Percentiles rank a stretch among this genome's conserved stretches.
phyloP scores from a whole-genome alignment of 2,113 vertebrate genomes.

The Fulica atra region DNA sequence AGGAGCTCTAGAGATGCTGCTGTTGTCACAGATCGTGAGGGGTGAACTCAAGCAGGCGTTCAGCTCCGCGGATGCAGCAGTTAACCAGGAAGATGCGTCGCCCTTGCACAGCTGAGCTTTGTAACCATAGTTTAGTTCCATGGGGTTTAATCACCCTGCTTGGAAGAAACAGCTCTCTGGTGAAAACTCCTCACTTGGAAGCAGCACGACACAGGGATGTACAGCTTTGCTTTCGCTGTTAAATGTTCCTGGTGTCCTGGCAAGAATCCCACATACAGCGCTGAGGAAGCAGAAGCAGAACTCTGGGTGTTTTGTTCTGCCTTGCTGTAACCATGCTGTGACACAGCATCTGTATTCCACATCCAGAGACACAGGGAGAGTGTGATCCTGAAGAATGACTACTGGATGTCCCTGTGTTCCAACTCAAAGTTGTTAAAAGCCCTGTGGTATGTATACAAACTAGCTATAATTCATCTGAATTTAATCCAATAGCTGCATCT shows the following conservation, averaged over 20 bases:
- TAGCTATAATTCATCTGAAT: not conserved
- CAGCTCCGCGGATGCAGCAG: not conserved
- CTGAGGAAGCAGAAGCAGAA: slow-evolving; percentile 26
- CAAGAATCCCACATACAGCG: not conserved
- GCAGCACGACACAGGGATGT: not conserved
- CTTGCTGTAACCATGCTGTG: not conserved
- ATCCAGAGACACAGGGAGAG: not conserved
- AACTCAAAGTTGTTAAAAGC: not conserved
- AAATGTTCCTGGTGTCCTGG: not conserved
- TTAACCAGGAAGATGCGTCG: not conserved
- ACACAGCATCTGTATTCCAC: not conserved
- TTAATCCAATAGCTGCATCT: not conserved
- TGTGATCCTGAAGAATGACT: not conserved
- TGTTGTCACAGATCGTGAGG: fast-evolving
- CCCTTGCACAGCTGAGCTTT: not conserved
- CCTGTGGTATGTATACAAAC: not conserved
- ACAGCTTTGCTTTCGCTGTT: not conserved
- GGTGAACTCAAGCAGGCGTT: not conserved
- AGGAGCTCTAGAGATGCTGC: not conserved
- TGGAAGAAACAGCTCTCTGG: not conserved
- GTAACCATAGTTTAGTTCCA: not conserved
- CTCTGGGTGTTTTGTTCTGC: slow-evolving; percentile 17
- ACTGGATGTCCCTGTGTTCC: not conserved
- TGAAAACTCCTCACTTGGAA: not conserved
- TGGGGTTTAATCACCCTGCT: not conserved